Evolutionary conservation across 2,113 vertebrate genomes (phyloP).

Genomic region (Solea solea): DNA sequence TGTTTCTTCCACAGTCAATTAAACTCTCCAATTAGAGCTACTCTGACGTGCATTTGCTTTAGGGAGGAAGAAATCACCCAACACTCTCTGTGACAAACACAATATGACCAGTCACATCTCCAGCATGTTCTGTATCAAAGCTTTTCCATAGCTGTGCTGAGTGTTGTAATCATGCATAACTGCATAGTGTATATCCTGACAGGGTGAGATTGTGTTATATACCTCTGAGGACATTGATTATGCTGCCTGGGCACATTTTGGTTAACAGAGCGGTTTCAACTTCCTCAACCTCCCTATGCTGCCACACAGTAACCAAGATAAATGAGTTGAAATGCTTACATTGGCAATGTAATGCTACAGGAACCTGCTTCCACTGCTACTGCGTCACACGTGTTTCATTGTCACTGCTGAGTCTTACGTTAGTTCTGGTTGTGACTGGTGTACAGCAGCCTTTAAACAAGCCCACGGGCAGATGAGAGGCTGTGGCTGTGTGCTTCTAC

Average conservation of each 20-base stretch:
- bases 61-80: conserved; percentile 15
- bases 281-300: conserved; percentile 52
- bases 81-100: no score
- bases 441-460: conserved; percentile 27
- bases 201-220: conserved; percentile 75
- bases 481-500: conserved; percentile 1
- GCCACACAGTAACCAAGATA: conserved; percentile 65
- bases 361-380: no score
- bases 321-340: conserved; percentile 62
- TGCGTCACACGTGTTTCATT: no score
- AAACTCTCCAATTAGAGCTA: conserved; percentile 23
- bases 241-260: conserved; percentile 76
- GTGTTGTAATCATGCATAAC: conserved; percentile 52
- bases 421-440: conserved; percentile 13
- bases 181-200: conserved; percentile 72
- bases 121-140: not conserved
- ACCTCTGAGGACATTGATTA: conserved; percentile 72
- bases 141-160: conserved; percentile 10
- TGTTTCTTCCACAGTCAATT: conserved; percentile 30
- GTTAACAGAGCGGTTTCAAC: conserved; percentile 68
- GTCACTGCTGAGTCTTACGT: no score
- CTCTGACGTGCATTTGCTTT: conserved; percentile 36
- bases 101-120: not conserved
- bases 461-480: conserved; percentile 25
- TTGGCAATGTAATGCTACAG: conserved; percentile 59